These are phyloP conservation scores for Tetrao urogallus DNA, from an alignment of 2,113 vertebrate genomes.

Conservation along the genomic window DNA sequence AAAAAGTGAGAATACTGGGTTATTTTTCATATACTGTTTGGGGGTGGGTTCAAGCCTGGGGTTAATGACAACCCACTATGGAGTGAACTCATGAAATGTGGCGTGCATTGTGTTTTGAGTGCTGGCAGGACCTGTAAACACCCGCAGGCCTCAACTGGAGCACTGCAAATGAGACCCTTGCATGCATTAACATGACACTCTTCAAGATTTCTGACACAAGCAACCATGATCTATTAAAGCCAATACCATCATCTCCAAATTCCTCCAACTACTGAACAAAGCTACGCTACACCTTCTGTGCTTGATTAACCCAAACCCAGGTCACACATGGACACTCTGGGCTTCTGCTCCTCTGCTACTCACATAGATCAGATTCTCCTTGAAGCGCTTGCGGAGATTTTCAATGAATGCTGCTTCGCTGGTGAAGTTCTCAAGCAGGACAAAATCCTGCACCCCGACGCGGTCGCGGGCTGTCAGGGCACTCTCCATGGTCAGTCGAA, in stretches of 20 bases:
- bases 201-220: background rate
- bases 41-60: background rate
- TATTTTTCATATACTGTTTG: background rate
- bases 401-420: constrained; percentile 96
- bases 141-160: background rate
- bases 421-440: constrained; percentile 96
- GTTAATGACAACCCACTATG: background rate
- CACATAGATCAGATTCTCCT: constrained; percentile 97
- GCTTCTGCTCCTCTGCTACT: constrained; percentile 44
- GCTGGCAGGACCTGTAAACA: background rate
- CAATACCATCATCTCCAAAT: background rate
- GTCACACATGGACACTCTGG: background rate
- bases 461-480: constrained; percentile 96
- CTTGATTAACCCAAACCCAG: background rate
- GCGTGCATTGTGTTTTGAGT: background rate
- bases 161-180: background rate
- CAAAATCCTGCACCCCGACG: constrained; percentile 97
- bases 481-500: constrained; percentile 94
- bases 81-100: background rate
- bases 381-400: constrained; percentile 95
- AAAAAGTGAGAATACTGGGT: background rate
- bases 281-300: rapidly evolving
- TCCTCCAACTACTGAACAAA: background rate
- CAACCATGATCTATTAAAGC: rapidly evolving
- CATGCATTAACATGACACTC: rapidly evolving